Evolutionary conservation across 2,113 vertebrate species (phyloP), one percentile per base, ranked within the genome.

Genomic region (Anarrhichthys ocellatus): DNA sequence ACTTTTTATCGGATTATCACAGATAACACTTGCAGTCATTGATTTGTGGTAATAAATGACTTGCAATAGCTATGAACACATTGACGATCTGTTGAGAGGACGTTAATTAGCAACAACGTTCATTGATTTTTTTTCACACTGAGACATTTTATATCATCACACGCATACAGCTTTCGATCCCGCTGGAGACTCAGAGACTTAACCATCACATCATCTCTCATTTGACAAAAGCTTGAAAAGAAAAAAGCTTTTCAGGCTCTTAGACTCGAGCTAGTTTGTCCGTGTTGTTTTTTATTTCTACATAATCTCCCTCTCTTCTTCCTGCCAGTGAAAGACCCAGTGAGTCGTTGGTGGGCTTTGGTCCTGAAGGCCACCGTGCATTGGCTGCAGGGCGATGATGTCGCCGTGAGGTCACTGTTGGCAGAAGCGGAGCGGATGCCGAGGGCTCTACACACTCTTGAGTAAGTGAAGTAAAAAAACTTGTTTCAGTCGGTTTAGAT

Each of bases 321-420:
- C 10, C 34, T 73, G 13, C 2, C 85, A 99, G 98, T 97, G 65
- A 95, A 96, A 0, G 98, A 99, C 5, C 65, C 97, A 44, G 94
- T 99, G 92, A 97, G 98, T 89, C 95, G 97, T 0, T 99, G 98
- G 98, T 99, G 98, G 98, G 96, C 97, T 3, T 92, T 96, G 13
- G 96, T 97, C 0, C 93, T 99, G 77, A 96, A 96, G 5, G 95
- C 98, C 58, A 96, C 95, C 0, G 93, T 98, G 18, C 82, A 96
- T 80, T 99, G 98, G 98, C 96, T 99, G 81, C 95, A 96, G 89
- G 98, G 97, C 4, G 97, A 99, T 0, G 98, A 99, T 0, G 83
- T 86, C 0, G 89, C 94, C 0, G 96, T 97, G 85, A 97, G 93
- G 77, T 94, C 94, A 6, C 95, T 96, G 62, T 94, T 97, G 59